phyloP scores from a whole-genome alignment of 2,888 invertebrate genomes.

The Pseudococcus jackbeardsleyi region DNA sequence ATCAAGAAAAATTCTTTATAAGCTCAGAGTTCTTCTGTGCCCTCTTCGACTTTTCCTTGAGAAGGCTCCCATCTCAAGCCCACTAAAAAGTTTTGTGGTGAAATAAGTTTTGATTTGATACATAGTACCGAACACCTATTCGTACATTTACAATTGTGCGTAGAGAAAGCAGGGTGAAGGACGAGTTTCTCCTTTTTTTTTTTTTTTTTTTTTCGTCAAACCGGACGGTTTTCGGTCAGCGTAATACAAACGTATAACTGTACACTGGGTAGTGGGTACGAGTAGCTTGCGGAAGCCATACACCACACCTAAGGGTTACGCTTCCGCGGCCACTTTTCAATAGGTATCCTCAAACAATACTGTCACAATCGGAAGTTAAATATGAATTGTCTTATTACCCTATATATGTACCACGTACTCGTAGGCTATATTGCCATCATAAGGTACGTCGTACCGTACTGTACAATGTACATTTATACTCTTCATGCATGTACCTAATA shows the following conservation, averaged over 20 bases:
- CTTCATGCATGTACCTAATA: background rate
- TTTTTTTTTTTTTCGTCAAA: background rate
- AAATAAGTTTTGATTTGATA: too few relatives aligned
- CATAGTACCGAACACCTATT: too few relatives aligned
- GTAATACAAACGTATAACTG: background rate
- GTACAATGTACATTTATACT: too few relatives aligned
- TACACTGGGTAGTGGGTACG: background rate
- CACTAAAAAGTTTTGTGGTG: too few relatives aligned
- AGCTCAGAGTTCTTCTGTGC: too few relatives aligned
- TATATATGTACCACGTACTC: background rate
- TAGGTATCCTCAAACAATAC: constrained; percentile 43
- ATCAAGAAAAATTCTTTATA: too few relatives aligned
- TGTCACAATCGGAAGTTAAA: constrained; percentile 52
- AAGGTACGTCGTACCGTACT: too few relatives aligned
- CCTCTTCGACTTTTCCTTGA: too few relatives aligned
- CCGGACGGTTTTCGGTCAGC: background rate
- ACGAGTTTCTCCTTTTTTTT: background rate
- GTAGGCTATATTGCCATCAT: background rate
- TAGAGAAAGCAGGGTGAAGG: background rate
- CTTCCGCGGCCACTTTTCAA: constrained; percentile 43
- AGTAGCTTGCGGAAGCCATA: constrained; percentile 34
- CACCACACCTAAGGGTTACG: constrained; percentile 54
- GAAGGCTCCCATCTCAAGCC: too few relatives aligned
- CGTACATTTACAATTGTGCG: background rate
- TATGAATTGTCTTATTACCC: constrained; percentile 53